phyloP scores from a whole-genome alignment of 2,113 vertebrate species.

The Poeciliopsis turrubarensis region DNA sequence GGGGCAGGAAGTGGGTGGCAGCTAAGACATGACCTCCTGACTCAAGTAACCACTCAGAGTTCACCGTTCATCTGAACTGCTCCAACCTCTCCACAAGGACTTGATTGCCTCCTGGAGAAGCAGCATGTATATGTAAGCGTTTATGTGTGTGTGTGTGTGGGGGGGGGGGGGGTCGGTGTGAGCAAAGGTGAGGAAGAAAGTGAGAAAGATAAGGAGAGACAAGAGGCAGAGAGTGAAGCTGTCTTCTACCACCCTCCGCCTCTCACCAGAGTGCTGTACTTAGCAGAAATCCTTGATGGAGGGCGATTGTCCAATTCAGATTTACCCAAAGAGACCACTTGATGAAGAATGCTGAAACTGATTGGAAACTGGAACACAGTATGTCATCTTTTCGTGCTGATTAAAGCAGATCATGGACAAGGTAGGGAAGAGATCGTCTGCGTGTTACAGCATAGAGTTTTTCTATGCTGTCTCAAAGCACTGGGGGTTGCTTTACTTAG shows the following conservation, averaged over 20 bases:
- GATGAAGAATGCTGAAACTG: conserved; percentile 63
- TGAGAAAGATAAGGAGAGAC: conserved; percentile 43
- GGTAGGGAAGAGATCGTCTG: not conserved
- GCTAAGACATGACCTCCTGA: conserved; percentile 71
- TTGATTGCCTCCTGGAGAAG: conserved; percentile 74
- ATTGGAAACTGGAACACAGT: conserved; percentile 47
- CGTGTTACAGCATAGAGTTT: conserved; percentile 7
- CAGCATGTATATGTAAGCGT: not conserved
- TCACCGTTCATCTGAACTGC: conserved; percentile 42
- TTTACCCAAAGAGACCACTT: conserved; percentile 72
- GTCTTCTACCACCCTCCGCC: conserved; percentile 35
- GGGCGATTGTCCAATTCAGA: conserved; percentile 58
- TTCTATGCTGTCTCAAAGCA: conserved; percentile 6
- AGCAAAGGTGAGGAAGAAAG: conserved; percentile 59
- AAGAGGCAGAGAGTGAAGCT: conserved; percentile 48
- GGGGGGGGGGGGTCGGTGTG: conserved; percentile 19
- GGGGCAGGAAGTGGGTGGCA: conserved; percentile 45
- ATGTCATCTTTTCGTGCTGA: not conserved
- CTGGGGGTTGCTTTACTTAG: conserved; percentile 3
- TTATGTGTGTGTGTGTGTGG: conserved; percentile 1
- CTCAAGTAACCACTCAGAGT: conserved; percentile 69
- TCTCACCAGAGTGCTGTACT: conserved; percentile 57
- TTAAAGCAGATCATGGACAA: conserved; percentile 28
- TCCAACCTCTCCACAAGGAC: conserved; percentile 68
- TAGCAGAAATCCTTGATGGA: conserved; percentile 70